Evolutionary conservation across 2,888 invertebrate genomes (phyloP), one percentile per base, ranked within the genome.

Genomic region (Pachymerium ferrugineum): DNA sequence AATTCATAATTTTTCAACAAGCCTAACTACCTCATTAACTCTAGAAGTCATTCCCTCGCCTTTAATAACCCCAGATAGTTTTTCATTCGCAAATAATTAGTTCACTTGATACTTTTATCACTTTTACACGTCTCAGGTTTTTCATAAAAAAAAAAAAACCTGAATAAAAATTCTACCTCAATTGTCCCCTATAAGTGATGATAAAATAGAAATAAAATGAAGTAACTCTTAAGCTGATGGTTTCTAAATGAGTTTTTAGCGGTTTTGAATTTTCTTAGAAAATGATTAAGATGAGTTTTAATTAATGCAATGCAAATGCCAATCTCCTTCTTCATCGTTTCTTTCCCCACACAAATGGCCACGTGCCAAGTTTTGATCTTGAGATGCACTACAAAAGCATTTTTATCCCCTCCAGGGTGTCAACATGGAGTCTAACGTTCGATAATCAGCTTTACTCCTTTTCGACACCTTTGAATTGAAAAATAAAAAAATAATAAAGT

Each of bases 251-350:
- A n/a, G n/a, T 62, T 22, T 28, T 62, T 62, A 3, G 25, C 28
- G 62, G 62, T 62, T 62, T 62, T 62, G 62, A 62, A 62, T 25
- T 62, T 28, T 14, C 62, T 62, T 62, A 28, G 25, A 62, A 62
- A 62, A 62, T 28, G 62, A 62, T 62, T 62, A 10, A 10, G 28
- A 28, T 62, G 62, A 28, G 62, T n/a, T 62, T n/a, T 62, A 62
- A 62, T 62, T 62, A 62, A 62, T 62, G 62, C 25, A 25, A 62
- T 62, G 25, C 62, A 62, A 62, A 62, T 62, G 25, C 62, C 62
- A 62, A 62, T 25, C 62, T 62, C 12, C 25, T 62, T 62, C 62
- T 62, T 62, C 28, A 62, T 62, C 62, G n/a, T 62, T 62, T 62
- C 28, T 62, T 25, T 54, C 28, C 28, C n/a, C 38, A 14, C 62